Percentiles rank a stretch among this genome's conserved stretches.
phyloP scores from a whole-genome alignment of 1,140 invertebrate species.

The Calliphora vicina region DNA sequence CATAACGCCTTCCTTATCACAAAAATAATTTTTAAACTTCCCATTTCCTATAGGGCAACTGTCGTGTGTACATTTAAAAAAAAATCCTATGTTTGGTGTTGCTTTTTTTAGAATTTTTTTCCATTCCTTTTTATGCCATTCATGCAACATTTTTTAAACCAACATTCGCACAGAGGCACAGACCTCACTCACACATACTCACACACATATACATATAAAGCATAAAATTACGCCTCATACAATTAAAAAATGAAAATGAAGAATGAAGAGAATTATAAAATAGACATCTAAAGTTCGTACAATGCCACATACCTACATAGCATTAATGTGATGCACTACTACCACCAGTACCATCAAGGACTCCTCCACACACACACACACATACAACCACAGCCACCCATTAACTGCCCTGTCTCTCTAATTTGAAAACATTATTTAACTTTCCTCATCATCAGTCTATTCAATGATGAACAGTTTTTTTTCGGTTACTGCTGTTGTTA shows the following conservation, averaged over 20 bases:
- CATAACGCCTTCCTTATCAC: no score
- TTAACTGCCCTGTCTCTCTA: not conserved
- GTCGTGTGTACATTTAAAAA: not conserved
- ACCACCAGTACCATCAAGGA: not conserved
- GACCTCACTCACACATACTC: conserved; percentile 45
- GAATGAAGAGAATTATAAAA: conserved; percentile 9
- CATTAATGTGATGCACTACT: not conserved
- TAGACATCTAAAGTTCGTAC: not conserved
- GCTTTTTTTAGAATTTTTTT: conserved; percentile 18
- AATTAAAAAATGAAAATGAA: conserved; percentile 42
- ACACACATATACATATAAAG: no score
- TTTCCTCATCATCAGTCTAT: conserved; percentile 24
- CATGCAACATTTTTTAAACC: not conserved
- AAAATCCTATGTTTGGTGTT: not conserved
- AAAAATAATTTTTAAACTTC: no score
- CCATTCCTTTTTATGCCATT: conserved; percentile 15
- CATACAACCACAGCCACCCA: not conserved
- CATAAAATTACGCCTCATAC: conserved; percentile 48
- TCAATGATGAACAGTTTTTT: not conserved
- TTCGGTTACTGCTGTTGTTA: not conserved
- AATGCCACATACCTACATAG: not conserved
- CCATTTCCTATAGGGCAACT: not conserved
- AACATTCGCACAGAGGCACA: not conserved
- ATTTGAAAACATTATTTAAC: conserved; percentile 23
- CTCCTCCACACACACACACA: no score